Evolutionary conservation across 2,797 vertebrate species (phyloP).

Genomic region (Falco concolor): DNA sequence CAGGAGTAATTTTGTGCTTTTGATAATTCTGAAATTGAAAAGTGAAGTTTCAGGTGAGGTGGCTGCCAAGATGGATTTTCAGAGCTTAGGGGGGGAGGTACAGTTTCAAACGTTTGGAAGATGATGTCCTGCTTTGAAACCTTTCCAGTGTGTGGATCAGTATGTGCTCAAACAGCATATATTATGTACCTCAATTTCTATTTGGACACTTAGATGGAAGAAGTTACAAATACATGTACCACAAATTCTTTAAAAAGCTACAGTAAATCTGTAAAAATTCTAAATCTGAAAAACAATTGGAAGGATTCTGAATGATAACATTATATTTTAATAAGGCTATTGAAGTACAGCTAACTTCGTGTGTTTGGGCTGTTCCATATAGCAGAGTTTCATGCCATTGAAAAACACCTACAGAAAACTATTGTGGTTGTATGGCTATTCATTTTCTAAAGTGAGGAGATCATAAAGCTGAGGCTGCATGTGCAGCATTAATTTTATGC

Average conservation of each 20-base stretch:
- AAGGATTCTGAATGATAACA: neutral
- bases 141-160: neutral
- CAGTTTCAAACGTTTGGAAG: neutral
- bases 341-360: neutral
- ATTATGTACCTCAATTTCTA: neutral
- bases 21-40: neutral
- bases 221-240: neutral
- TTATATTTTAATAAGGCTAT: neutral
- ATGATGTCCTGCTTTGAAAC: neutral
- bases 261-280: too few species aligned
- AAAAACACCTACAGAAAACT: neutral
- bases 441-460: accelerated
- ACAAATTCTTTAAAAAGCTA: neutral
- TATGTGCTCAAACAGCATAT: neutral
- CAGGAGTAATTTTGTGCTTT: neutral
- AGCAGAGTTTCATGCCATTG: neutral
- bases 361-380: neutral
- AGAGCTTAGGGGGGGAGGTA: neutral
- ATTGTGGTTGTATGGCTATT: accelerated
- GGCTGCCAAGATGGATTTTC: neutral
- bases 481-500: neutral
- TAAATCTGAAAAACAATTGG: neutral
- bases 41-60: neutral
- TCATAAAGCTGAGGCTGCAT: neutral
- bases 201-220: accelerated